Conservation (phyloP, 2,113 vertebrate species). For the Etia nguti region DNA sequence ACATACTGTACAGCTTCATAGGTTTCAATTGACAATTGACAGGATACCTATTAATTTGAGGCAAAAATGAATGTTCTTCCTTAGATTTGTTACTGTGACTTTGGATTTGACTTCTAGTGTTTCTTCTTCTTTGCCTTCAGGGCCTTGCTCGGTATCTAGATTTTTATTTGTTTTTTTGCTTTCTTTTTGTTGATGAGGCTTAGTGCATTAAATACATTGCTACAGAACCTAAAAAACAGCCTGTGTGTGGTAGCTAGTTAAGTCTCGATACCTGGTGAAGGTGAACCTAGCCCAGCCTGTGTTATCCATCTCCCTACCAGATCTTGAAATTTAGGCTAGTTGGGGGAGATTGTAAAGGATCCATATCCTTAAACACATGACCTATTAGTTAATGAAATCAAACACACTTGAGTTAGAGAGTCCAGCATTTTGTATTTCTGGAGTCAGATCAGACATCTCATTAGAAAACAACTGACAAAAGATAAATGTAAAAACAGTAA, state of each 20-base stretch:
- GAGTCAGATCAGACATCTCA: not conserved
- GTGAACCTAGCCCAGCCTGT: not conserved
- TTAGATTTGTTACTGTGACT: not conserved
- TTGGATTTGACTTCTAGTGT: not conserved
- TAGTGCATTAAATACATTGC: not conserved
- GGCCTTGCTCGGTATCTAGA: not conserved
- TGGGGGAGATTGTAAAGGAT: not conserved
- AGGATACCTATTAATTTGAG: not conserved
- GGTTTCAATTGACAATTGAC: not conserved
- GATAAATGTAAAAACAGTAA: not conserved
- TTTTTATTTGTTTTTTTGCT: not conserved
- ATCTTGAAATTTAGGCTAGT: not conserved
- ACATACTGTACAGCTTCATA: not conserved
- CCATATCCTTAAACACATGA: not conserved
- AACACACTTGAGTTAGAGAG: not conserved
- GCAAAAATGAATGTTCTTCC: not conserved
- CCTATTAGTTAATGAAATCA: too few species aligned
- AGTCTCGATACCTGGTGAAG: not conserved
- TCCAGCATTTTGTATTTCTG: not conserved
- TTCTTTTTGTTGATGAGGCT: not conserved
- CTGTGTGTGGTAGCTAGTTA: not conserved
- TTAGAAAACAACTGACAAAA: not conserved
- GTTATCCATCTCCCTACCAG: not conserved
- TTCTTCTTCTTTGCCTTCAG: not conserved
- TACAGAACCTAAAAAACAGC: not conserved